Evolutionary conservation across 53 echinoderm and acorn worm species (phyloP), one percentile per base, ranked within the genome.

Genomic region (Holothuria leucospilota): DNA sequence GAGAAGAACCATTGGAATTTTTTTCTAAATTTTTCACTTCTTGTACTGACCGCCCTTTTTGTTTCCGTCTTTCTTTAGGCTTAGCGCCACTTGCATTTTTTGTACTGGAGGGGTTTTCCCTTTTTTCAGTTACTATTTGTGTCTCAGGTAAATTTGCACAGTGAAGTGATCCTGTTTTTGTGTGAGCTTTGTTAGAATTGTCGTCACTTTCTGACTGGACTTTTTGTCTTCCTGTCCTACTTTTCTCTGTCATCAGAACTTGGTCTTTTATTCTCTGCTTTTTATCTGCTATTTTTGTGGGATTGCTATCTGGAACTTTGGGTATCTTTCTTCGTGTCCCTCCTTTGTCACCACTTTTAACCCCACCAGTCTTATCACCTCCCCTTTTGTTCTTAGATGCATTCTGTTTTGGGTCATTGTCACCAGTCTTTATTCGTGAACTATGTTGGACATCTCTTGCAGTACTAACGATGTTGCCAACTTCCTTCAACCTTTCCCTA

Each of bases 231-330:
- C 18, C 56, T 0, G 56, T 0, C 56, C 56, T 56, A 56, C 56
- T 56, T 59, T 80, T 80, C 27, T 29, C 29, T 0, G 60, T 29
- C 20, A 58, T 20, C 13, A 78, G 58, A 24, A 80, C 62, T 59
- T 60, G 80, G 15, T 80, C 59, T 60, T 60, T 80, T 60, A 80
- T 60, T 56, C 80, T 51, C 38, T 62, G 51, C n/a, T 80, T 80
- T 56, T 80, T 80, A 20, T 80, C 80, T 13, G 28, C 52, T 2
- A 52, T 80, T 24, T 26, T 34, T 38, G 14, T 34, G 4, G 1
- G 16, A 14, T 9, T 56, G 56, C 24, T 39, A 29, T 24, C 78
- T 24, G 78, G 78, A n/a, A 61, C 61, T 3, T 58, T 2, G 13
- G 60, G 61, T 30, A 28, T 38, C 29, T 60, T 80, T 20, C 34